phyloP scores from a whole-genome alignment of 2,888 invertebrate species.

The Aphidius colemani region DNA sequence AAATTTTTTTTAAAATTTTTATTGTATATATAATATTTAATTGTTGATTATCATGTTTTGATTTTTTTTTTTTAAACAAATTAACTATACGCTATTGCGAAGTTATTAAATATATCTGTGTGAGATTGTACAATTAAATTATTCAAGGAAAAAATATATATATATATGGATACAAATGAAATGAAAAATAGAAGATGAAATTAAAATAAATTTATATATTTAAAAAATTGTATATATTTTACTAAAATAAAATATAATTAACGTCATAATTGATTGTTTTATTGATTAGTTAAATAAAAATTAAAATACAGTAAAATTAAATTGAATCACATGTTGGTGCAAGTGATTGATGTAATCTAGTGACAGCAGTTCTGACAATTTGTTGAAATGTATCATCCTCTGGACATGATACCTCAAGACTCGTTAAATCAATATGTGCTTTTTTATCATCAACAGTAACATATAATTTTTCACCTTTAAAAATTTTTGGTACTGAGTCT shows the following conservation, averaged over 20 bases:
- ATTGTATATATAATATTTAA: not conserved
- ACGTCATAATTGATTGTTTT: too few species aligned
- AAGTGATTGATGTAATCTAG: slow-evolving; percentile 82
- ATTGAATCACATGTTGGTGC: slow-evolving; percentile 63
- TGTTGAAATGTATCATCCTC: slow-evolving; percentile 83
- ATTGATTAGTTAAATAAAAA: too few species aligned
- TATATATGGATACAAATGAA: not conserved
- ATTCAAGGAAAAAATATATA: not conserved
- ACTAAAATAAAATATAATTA: too few species aligned
- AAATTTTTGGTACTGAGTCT: slow-evolving; percentile 89
- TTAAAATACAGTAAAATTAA: slow-evolving; percentile 24
- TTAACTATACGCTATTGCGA: too few species aligned
- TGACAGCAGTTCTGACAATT: slow-evolving; percentile 83
- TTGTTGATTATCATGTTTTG: not conserved
- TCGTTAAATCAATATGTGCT: slow-evolving; percentile 83
- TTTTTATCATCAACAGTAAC: slow-evolving; percentile 84
- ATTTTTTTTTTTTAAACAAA: not conserved
- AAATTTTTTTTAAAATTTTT: not conserved
- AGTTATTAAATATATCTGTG: too few species aligned
- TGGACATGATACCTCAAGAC: slow-evolving; percentile 78
- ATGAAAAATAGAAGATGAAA: not conserved
- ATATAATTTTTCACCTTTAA: slow-evolving; percentile 85
- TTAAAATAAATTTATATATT: too few species aligned
- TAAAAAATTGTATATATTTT: not conserved
- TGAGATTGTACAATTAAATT: too few species aligned